phyloP scores from a whole-genome alignment of 2,113 vertebrate species.

The Carassius auratus region DNA sequence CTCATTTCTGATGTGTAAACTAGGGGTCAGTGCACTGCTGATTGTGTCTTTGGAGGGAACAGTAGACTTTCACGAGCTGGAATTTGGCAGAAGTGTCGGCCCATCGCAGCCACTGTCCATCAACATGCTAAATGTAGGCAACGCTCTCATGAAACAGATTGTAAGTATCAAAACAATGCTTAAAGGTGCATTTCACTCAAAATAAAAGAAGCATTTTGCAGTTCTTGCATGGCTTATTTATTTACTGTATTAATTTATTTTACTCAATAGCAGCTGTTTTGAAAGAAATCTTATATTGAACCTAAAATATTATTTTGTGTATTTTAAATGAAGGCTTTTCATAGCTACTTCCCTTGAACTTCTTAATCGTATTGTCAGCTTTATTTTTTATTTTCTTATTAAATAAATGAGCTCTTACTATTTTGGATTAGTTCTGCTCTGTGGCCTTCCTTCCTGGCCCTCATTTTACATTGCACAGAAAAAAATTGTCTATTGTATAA shows the following conservation, averaged over 20 bases:
- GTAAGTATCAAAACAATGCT: slow-evolving; percentile 72
- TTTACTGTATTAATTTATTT: background rate
- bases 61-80: slow-evolving; percentile 78
- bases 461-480: too few species aligned
- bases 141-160: slow-evolving; percentile 78
- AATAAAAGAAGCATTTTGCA: background rate
- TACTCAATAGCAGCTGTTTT: background rate
- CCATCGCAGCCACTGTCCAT: slow-evolving; percentile 76
- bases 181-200: background rate
- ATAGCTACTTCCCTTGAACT: background rate
- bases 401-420: too few species aligned
- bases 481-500: background rate
- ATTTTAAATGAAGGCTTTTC: background rate
- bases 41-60: slow-evolving; percentile 78
- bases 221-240: too few species aligned
- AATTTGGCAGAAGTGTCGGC: slow-evolving; percentile 86
- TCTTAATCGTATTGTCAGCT: background rate
- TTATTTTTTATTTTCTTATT: too few species aligned
- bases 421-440: too few species aligned
- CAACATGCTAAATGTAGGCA: slow-evolving; percentile 76
- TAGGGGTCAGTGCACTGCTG: slow-evolving; percentile 82
- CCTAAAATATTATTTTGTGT: background rate
- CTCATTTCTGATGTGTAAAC: background rate
- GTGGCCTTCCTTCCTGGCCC: too few species aligned
- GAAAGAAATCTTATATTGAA: background rate